phyloP scores from a whole-genome alignment of 2,888 invertebrate genomes.

The Dryococelus australis region DNA sequence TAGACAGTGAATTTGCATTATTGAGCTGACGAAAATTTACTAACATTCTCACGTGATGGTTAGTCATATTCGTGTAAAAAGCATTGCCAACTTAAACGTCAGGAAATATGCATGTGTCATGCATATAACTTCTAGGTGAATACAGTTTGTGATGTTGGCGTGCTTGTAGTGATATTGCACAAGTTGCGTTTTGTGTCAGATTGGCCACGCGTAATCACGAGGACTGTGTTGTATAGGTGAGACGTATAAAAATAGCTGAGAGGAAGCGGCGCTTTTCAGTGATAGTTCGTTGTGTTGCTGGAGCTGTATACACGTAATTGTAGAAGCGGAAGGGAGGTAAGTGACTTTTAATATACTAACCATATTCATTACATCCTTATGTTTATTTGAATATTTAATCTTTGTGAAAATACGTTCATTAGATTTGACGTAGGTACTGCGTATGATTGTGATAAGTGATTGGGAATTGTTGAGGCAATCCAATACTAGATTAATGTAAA shows the following conservation, averaged over 20 bases:
- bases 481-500: no score
- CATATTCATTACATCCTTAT: no score
- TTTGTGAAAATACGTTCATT: background rate
- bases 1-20: background rate
- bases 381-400: background rate
- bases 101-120: background rate
- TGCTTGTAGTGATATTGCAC: background rate
- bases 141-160: background rate
- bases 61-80: background rate
- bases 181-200: background rate
- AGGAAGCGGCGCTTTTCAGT: background rate
- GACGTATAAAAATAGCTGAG: background rate
- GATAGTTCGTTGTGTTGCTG: background rate
- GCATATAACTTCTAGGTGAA: background rate
- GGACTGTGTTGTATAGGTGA: background rate
- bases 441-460: background rate
- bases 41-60: background rate
- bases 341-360: background rate
- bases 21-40: conserved; percentile 16
- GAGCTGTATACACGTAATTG: no score
- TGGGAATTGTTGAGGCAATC: no score
- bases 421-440: background rate
- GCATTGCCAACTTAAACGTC: background rate
- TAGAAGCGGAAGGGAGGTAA: background rate
- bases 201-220: background rate